Percentiles rank a stretch among this genome's conserved stretches.
Conservation (phyloP, 2,113 vertebrate genomes). For the Scophthalmus maximus region DNA sequence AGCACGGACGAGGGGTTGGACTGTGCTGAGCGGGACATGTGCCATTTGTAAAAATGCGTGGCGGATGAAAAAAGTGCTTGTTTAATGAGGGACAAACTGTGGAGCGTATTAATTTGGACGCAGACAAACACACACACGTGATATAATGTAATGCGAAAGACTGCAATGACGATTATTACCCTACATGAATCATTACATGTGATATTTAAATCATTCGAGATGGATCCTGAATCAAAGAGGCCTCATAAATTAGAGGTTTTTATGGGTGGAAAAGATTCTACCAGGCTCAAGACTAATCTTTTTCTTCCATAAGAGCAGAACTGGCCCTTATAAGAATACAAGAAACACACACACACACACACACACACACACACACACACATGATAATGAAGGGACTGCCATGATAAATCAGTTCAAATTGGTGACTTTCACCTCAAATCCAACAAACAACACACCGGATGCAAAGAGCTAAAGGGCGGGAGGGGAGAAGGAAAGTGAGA, state of each 20-base stretch:
- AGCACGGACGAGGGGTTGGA: conserved; percentile 38
- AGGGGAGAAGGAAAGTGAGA: not conserved
- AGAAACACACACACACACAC: too few species aligned
- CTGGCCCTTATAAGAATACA: not conserved
- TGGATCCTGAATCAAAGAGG: not conserved
- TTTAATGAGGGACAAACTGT: conserved; percentile 6
- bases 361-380: too few species aligned
- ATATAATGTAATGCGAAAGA: not conserved
- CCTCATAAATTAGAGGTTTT: not conserved
- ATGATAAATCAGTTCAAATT: conserved; percentile 60
- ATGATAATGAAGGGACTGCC: too few species aligned
- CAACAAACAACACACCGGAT: conserved; percentile 25
- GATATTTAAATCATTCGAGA: not conserved
- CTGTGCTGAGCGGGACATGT: conserved; percentile 21
- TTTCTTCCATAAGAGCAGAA: too few species aligned
- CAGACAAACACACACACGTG: not conserved
- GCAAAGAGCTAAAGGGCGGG: not conserved
- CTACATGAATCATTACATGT: not conserved
- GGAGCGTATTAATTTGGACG: not conserved
- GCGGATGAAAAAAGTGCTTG: conserved; percentile 15
- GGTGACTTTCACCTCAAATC: conserved; percentile 59
- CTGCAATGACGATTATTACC: not conserved
- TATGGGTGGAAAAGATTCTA: not conserved
- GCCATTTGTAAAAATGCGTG: conserved; percentile 50
- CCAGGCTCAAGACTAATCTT: not conserved